phyloP scores from a whole-genome alignment of 2,888 invertebrate genomes.

The Rugalucina vietnamica region DNA sequence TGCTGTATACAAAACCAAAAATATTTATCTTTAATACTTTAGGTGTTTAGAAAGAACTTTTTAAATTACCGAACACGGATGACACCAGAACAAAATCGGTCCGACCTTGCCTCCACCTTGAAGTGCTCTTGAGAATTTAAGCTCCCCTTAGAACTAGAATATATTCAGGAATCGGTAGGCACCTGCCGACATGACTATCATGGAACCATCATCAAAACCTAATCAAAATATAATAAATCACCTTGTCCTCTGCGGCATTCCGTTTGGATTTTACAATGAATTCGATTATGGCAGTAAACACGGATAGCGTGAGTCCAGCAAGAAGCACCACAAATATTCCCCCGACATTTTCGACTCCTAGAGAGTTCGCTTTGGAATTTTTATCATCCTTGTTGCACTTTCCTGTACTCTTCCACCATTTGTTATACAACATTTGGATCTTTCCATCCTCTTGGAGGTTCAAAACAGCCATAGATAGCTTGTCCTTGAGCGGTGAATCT shows the following conservation, averaged over 20 bases:
- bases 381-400: constrained; percentile 86
- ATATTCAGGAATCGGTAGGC: too few species aligned
- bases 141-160: too few species aligned
- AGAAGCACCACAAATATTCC: constrained; percentile 98
- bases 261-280: constrained; percentile 86
- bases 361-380: constrained; percentile 94
- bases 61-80: too few species aligned
- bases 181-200: too few species aligned
- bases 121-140: too few species aligned
- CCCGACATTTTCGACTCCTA: constrained; percentile 94
- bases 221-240: too few species aligned
- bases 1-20: too few species aligned
- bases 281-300: constrained; percentile 96
- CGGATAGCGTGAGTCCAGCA: constrained; percentile 95
- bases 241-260: constrained; percentile 79
- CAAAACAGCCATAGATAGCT: constrained; percentile 97
- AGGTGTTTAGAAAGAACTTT: too few species aligned
- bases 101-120: too few species aligned
- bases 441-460: constrained; percentile 98
- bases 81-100: too few species aligned
- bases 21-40: too few species aligned
- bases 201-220: too few species aligned
- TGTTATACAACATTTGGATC: constrained; percentile 93
- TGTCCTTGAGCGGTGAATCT: constrained; percentile 98
- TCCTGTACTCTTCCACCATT: constrained; percentile 91